Percentiles rank a stretch among this genome's conserved stretches.
Evolutionary conservation across 2,797 vertebrate species (phyloP).

Genomic region (Xerus rutilus): DNA sequence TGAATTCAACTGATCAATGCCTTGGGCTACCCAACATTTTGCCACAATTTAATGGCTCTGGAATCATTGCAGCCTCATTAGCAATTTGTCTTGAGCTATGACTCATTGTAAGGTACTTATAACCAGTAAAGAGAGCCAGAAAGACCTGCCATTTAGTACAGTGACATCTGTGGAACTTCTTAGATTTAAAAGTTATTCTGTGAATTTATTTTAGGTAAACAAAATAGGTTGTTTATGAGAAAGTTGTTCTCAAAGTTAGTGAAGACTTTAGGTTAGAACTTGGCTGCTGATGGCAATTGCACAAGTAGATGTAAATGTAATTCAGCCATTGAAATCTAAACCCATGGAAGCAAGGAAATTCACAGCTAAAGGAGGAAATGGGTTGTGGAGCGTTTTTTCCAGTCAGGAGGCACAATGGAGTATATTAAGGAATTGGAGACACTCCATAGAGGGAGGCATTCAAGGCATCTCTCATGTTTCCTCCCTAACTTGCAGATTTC

Average conservation of each 20-base stretch:
- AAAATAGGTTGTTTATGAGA: conserved; percentile 67
- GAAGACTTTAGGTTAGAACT: conserved; percentile 68
- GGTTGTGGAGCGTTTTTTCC: conserved; percentile 50
- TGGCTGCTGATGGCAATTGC: conserved; percentile 62
- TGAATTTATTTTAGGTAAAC: conserved; percentile 54
- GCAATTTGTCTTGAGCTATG: neutral
- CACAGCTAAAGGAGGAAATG: conserved; percentile 80
- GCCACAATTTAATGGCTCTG: neutral
- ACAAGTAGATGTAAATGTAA: conserved; percentile 78
- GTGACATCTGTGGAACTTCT: neutral
- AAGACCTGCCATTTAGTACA: neutral
- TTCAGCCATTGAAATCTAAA: conserved; percentile 82
- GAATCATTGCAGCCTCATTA: conserved; percentile 45
- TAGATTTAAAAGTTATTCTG: conserved; percentile 11
- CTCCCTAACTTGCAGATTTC: conserved; percentile 69
- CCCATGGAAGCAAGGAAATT: conserved; percentile 70
- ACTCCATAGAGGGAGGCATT: conserved; percentile 65
- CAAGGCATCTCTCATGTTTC: conserved; percentile 68
- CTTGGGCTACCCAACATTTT: neutral
- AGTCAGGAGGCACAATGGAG: conserved; percentile 68
- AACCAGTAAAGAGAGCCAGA: conserved; percentile 22
- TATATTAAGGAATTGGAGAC: conserved; percentile 69
- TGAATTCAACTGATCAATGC: neutral
- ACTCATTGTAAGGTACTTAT: conserved; percentile 13
- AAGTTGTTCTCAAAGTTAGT: conserved; percentile 69